Conservation (phyloP, 35 echinoderm and acorn worm species). For the Ptychodera flava region DNA sequence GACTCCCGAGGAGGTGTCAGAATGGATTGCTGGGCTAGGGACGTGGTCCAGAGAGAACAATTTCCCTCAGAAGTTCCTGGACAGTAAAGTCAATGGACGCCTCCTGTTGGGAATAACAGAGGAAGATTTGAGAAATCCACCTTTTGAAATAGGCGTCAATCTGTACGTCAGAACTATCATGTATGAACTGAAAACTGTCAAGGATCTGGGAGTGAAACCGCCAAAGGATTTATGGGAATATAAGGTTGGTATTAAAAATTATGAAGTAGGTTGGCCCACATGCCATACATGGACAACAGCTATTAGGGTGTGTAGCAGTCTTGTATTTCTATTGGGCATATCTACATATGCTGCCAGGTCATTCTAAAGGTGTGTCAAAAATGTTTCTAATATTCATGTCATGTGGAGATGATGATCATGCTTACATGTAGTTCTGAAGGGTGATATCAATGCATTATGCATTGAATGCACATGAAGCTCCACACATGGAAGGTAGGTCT, state of each 20-base stretch:
- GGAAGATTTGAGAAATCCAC: constrained; percentile 55
- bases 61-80: constrained; percentile 63
- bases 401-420: too few species aligned
- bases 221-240: constrained; percentile 95
- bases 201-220: constrained; percentile 71
- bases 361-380: too few species aligned
- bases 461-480: too few species aligned
- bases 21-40: constrained; percentile 82
- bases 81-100: constrained; percentile 74
- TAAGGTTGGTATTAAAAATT: constrained; percentile 40
- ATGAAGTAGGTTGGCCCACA: neutral
- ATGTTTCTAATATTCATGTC: too few species aligned
- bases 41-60: constrained; percentile 60
- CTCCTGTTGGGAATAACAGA: constrained; percentile 64
- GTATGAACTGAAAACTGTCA: constrained; percentile 65
- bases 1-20: constrained; percentile 64
- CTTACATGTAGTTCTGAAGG: too few species aligned
- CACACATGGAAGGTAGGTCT: too few species aligned
- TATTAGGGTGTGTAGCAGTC: neutral
- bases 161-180: constrained; percentile 84
- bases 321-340: neutral
- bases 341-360: neutral
- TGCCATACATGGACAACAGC: neutral
- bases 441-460: too few species aligned
- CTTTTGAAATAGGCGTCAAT: constrained; percentile 62